phyloP scores from a whole-genome alignment of 2,797 vertebrate genomes.

The Takifugu rubripes region DNA sequence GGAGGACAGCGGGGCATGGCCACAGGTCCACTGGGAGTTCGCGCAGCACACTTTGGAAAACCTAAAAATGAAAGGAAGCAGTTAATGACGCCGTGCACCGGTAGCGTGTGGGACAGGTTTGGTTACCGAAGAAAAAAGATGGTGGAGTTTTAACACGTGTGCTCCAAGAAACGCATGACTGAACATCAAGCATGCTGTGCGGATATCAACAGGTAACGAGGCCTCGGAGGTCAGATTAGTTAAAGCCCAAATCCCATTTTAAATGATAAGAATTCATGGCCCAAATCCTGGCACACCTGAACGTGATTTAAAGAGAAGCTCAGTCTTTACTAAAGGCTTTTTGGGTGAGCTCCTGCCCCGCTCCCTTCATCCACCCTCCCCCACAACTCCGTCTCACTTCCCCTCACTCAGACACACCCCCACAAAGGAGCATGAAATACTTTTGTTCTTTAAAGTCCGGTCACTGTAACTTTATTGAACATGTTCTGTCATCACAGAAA shows the following conservation, averaged over 20 bases:
- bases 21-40: slow-evolving; percentile 40
- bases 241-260: slow-evolving; percentile 7
- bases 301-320: slow-evolving; percentile 36
- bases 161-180: not conserved
- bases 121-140: not conserved
- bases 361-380: slow-evolving; percentile 65
- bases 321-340: slow-evolving; percentile 53
- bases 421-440: slow-evolving; percentile 15
- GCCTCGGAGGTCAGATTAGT: slow-evolving; percentile 5
- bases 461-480: slow-evolving; percentile 23
- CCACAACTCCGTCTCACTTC: slow-evolving; percentile 68
- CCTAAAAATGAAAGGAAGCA: slow-evolving; percentile 41
- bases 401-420: slow-evolving; percentile 68
- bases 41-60: slow-evolving; percentile 21
- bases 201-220: slow-evolving; percentile 19
- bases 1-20: slow-evolving; percentile 43
- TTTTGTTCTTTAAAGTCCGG: slow-evolving; percentile 34
- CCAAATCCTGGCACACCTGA: slow-evolving; percentile 16
- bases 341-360: slow-evolving; percentile 57
- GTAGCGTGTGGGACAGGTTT: slow-evolving; percentile 2
- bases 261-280: slow-evolving; percentile 9
- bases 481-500: slow-evolving; percentile 13
- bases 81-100: not conserved
- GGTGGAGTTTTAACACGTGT: slow-evolving; percentile 12
- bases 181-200: slow-evolving; percentile 1